Percentiles rank a stretch among this genome's conserved stretches.
Evolutionary conservation across 2,888 invertebrate species (phyloP).

Genomic region (Drosophila pseudotakahashii): DNA sequence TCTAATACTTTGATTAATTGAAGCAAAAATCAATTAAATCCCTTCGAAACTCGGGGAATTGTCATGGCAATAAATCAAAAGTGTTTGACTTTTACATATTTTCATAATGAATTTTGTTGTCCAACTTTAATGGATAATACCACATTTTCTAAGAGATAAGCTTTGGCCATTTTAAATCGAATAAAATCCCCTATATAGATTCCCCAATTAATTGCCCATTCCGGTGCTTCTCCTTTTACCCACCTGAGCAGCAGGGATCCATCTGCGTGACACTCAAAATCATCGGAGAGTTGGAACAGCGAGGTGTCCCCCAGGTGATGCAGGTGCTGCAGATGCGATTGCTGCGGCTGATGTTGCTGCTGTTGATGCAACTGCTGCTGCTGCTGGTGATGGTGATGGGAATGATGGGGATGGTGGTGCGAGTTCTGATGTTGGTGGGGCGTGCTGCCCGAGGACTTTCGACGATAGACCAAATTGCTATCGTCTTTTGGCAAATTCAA

Average conservation of each 20-base stretch:
- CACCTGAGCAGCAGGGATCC: conserved; percentile 88
- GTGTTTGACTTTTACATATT: no score
- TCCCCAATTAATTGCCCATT: neutral
- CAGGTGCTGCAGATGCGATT: conserved; percentile 45
- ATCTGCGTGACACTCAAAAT: conserved; percentile 86
- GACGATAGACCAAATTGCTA: conserved; percentile 80
- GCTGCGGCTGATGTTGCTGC: conserved; percentile 45
- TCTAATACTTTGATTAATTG: no score
- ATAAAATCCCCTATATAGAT: no score
- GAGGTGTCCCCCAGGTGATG: conserved; percentile 62
- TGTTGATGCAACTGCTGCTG: conserved; percentile 38
- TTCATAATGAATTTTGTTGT: neutral
- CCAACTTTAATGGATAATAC: neutral
- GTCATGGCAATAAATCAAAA: no score
- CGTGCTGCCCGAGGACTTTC: conserved; percentile 84
- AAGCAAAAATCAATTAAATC: no score
- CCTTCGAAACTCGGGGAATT: no score
- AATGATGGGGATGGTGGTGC: conserved; percentile 46
- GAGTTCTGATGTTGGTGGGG: conserved; percentile 66
- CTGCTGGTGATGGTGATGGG: conserved; percentile 30
- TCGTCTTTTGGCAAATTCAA: conserved; percentile 83
- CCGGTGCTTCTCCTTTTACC: conserved; percentile 43
- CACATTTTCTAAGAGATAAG: neutral
- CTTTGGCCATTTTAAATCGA: neutral
- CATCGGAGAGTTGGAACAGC: conserved; percentile 81